phyloP scores from a whole-genome alignment of 2,888 invertebrate genomes.

The Tupiocoris notatus region DNA sequence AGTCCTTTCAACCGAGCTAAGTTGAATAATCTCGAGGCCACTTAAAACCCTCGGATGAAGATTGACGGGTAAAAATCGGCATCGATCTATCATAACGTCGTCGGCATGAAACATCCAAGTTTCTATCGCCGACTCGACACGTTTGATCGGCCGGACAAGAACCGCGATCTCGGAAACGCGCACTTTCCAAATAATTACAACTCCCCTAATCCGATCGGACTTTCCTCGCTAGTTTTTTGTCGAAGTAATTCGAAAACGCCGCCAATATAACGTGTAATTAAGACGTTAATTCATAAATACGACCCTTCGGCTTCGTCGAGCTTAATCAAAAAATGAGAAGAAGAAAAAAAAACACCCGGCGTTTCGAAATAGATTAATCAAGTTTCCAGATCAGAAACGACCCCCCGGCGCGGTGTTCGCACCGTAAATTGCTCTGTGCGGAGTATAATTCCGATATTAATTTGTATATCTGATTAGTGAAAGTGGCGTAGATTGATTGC shows the following conservation, averaged over 20 bases:
- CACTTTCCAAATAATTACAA: not conserved
- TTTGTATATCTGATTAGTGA: not conserved
- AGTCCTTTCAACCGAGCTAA: no score
- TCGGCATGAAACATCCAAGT: not conserved
- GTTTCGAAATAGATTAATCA: not conserved
- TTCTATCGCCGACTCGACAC: not conserved
- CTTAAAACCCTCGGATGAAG: not conserved
- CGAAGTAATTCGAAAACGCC: not conserved
- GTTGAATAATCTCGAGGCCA: no score
- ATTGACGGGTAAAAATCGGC: not conserved
- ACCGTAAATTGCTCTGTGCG: not conserved
- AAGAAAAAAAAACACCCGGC: not conserved
- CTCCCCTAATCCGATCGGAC: not conserved
- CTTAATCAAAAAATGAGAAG: not conserved
- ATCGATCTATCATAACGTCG: not conserved
- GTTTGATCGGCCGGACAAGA: not conserved
- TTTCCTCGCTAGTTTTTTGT: not conserved
- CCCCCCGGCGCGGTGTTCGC: not conserved
- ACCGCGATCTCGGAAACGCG: not conserved
- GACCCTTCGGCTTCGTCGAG: not conserved
- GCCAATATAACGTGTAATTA: not conserved
- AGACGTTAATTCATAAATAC: not conserved
- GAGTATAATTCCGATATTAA: not conserved
- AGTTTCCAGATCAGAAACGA: not conserved
- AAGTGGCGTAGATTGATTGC: not conserved